Percentiles rank a stretch among this genome's conserved stretches.
phyloP scores from a whole-genome alignment of 1,140 invertebrate species.

The Eubasilissa regina region DNA sequence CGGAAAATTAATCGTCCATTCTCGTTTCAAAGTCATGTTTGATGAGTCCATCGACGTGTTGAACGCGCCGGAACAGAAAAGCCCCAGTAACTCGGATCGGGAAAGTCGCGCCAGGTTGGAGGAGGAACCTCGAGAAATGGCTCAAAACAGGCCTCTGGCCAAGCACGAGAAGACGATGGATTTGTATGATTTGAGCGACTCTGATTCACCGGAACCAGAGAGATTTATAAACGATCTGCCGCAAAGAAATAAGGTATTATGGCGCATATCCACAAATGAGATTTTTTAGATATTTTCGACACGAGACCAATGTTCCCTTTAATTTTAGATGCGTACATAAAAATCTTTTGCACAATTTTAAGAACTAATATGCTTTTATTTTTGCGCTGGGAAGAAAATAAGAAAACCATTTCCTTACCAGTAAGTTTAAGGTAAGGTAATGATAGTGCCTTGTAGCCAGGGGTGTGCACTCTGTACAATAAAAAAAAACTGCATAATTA shows the following conservation, averaged over 20 bases:
- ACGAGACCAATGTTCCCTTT: neutral
- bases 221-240: slow-evolving; percentile 60
- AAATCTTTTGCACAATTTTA: too few species aligned
- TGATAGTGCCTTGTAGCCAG: too few species aligned
- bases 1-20: neutral
- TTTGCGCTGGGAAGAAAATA: too few species aligned
- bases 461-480: too few species aligned
- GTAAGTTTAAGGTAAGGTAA: too few species aligned
- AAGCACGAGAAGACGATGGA: slow-evolving; percentile 54
- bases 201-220: slow-evolving; percentile 58
- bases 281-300: too few species aligned
- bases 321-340: too few species aligned
- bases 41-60: slow-evolving; percentile 66
- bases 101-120: neutral
- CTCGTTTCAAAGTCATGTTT: slow-evolving; percentile 61
- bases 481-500: too few species aligned
- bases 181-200: slow-evolving; percentile 57
- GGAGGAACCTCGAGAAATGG: neutral
- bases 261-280: too few species aligned
- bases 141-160: slow-evolving; percentile 56
- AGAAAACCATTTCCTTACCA: too few species aligned
- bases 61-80: slow-evolving; percentile 66
- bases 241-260: slow-evolving; percentile 46
- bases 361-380: too few species aligned
- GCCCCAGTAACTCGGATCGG: slow-evolving; percentile 62